Evolutionary conservation across 1,140 invertebrate species (phyloP).

Genomic region (Patella vulgata): DNA sequence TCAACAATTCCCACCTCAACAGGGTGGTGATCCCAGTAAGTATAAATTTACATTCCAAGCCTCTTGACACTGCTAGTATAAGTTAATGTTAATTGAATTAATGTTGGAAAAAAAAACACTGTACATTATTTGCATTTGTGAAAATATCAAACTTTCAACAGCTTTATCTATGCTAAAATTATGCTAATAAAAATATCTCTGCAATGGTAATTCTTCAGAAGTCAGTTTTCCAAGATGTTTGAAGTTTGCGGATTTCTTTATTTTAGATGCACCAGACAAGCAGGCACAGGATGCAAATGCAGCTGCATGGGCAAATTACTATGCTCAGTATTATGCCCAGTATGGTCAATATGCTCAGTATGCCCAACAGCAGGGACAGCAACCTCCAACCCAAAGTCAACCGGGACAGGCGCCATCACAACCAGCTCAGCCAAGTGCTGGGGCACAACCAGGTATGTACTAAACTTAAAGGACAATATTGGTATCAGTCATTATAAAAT

Average conservation of each 20-base stretch:
- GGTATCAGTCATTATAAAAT: too few species aligned
- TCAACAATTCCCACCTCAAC: constrained; percentile 66
- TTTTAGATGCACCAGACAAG: constrained; percentile 37
- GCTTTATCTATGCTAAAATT: too few species aligned
- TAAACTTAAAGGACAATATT: too few species aligned
- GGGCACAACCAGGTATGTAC: constrained; percentile 20
- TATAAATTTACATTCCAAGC: too few species aligned
- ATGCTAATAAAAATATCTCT: too few species aligned
- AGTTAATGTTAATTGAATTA: neutral
- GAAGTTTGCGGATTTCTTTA: neutral
- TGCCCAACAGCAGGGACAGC: constrained; percentile 50
- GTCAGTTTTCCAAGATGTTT: neutral
- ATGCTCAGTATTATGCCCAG: constrained; percentile 70
- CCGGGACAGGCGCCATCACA: constrained; percentile 77
- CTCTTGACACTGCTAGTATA: neutral
- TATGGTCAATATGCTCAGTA: constrained; percentile 51
- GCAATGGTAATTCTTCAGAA: too few species aligned
- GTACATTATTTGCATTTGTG: too few species aligned
- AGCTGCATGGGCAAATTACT: constrained; percentile 71
- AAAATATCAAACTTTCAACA: too few species aligned
- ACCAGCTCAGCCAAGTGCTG: constrained; percentile 45
- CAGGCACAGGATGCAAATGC: constrained; percentile 66
- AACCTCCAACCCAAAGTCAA: constrained; percentile 63
- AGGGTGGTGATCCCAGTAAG: constrained; percentile 67
- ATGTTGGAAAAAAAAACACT: too few species aligned